A percentile compares a stretch with the other conserved stretches of the same genome.
These are phyloP conservation scores for Amphiprion clarkii DNA, from an alignment of 2,797 vertebrate genomes.

Conservation along the genomic window DNA sequence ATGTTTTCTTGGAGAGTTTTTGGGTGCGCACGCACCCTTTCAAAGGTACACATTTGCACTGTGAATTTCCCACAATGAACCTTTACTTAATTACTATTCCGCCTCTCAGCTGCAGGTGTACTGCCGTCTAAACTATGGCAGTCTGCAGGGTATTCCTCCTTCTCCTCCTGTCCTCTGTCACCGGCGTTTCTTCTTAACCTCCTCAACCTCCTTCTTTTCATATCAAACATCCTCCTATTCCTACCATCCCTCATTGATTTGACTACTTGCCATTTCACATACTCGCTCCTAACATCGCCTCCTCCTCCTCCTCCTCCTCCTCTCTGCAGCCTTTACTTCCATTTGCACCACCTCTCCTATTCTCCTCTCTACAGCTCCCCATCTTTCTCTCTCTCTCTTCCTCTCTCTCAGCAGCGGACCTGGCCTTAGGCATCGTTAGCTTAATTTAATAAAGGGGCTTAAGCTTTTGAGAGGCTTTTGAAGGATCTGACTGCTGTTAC, in stretches of 20 bases:
- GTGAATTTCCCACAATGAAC: constrained; percentile 52
- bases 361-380: constrained; percentile 36
- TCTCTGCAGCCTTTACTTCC: constrained; percentile 59
- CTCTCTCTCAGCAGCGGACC: constrained; percentile 72
- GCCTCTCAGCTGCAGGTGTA: constrained; percentile 66
- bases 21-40: constrained; percentile 28
- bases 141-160: constrained; percentile 57
- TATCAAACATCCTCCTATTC: constrained; percentile 33
- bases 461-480: constrained; percentile 88
- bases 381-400: constrained; percentile 19
- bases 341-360: constrained; percentile 46
- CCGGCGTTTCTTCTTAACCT: constrained; percentile 36
- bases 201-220: constrained; percentile 58
- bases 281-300: constrained; percentile 47
- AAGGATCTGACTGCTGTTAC: constrained; percentile 87
- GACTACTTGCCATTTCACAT: constrained; percentile 68
- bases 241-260: constrained; percentile 60
- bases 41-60: constrained; percentile 68
- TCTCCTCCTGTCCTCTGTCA: constrained; percentile 37
- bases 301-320: constrained; percentile 8
- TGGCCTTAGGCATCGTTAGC: constrained; percentile 86
- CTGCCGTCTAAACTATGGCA: constrained; percentile 34
- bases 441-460: constrained; percentile 89
- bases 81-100: constrained; percentile 62
- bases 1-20: constrained; percentile 41